Percentiles rank a stretch among this genome's conserved stretches.
phyloP scores from a whole-genome alignment of 2,113 vertebrate genomes.

The Colius striatus region DNA sequence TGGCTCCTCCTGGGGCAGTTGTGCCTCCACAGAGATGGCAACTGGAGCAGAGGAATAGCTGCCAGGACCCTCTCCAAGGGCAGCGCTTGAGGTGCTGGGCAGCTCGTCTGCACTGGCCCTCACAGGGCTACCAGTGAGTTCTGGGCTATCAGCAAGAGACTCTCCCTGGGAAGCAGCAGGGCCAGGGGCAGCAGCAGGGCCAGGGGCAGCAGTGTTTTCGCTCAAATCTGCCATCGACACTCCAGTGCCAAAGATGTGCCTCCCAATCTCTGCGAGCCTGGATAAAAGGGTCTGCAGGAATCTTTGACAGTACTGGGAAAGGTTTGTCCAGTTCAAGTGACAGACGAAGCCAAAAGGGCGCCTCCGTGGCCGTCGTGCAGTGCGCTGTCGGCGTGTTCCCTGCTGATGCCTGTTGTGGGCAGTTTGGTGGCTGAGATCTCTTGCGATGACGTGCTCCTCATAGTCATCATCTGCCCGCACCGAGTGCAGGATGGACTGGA shows the following conservation, averaged over 20 bases:
- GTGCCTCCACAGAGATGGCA: background rate
- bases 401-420: rapidly evolving
- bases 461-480: rapidly evolving
- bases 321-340: background rate
- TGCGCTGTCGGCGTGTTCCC: rapidly evolving
- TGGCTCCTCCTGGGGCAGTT: background rate
- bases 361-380: background rate
- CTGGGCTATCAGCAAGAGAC: rapidly evolving
- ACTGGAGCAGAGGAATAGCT: rapidly evolving
- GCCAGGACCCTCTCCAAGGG: background rate
- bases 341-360: background rate
- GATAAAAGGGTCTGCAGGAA: too few relatives aligned
- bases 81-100: rapidly evolving
- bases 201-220: background rate
- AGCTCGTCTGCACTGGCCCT: rapidly evolving
- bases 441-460: background rate
- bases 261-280: too few relatives aligned
- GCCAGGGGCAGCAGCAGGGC: background rate
- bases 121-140: rapidly evolving
- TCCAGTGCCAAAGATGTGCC: background rate
- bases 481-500: background rate
- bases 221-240: background rate
- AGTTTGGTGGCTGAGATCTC: background rate
- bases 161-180: background rate
- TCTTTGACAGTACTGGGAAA: too few relatives aligned